Conservation (phyloP, 2,797 vertebrate genomes). For the Ceryle rudis region DNA sequence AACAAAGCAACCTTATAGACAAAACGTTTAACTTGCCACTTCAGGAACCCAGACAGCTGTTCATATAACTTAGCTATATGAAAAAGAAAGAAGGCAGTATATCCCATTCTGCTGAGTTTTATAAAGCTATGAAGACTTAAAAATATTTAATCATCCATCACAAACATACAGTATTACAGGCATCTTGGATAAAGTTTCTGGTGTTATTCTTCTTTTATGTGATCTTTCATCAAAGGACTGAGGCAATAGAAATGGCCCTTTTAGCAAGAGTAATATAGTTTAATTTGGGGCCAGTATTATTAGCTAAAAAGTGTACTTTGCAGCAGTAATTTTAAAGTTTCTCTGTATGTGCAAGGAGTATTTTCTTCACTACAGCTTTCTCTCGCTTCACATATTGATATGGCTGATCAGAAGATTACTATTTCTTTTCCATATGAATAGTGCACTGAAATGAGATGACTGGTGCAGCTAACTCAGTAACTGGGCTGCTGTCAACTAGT, state of each 20-base stretch:
- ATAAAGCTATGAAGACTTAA: background rate
- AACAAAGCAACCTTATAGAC: slow-evolving; percentile 40
- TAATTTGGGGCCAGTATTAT: background rate
- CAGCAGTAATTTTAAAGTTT: background rate
- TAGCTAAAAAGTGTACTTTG: background rate
- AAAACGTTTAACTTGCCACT: slow-evolving; percentile 28
- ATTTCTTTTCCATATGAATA: background rate
- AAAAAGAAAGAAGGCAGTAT: background rate
- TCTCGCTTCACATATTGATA: background rate
- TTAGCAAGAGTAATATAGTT: background rate
- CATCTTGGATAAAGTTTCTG: background rate
- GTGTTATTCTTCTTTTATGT: background rate
- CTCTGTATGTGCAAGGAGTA: background rate
- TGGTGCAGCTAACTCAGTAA: background rate
- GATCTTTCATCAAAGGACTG: background rate
- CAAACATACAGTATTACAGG: background rate
- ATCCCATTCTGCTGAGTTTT: background rate
- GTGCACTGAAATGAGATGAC: background rate
- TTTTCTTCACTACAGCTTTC: background rate
- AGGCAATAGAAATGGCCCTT: background rate
- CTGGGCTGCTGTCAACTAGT: background rate
- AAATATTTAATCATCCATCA: background rate
- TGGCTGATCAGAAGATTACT: background rate
- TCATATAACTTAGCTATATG: background rate
- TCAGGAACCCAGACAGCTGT: background rate